Percentiles rank a stretch among this genome's conserved stretches.
Conservation (phyloP, 1,140 invertebrate genomes). For the Rhyzopertha dominica region DNA sequence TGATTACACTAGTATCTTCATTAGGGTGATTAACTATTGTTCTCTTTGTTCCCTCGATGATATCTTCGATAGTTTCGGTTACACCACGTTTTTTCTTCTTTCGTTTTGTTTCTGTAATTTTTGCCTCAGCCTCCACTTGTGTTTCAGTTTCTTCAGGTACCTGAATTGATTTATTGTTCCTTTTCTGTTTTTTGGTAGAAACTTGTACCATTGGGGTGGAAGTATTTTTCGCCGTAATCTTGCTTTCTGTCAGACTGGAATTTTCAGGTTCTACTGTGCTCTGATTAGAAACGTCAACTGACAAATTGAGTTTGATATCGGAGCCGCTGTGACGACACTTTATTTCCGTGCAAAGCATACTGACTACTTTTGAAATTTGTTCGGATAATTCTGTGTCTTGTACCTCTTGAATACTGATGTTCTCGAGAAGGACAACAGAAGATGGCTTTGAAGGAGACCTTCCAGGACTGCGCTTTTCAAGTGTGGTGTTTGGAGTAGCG, state of each 20-base stretch:
- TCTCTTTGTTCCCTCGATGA: too few relatives aligned
- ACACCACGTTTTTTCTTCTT: too few relatives aligned
- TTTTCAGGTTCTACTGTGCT: not conserved
- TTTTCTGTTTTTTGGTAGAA: too few relatives aligned
- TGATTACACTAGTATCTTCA: too few relatives aligned
- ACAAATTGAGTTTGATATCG: conserved; percentile 6
- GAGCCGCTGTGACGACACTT: not conserved
- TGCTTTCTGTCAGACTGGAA: not conserved
- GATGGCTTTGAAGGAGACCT: conserved; percentile 14
- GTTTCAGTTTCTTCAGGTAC: too few relatives aligned
- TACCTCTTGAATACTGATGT: conserved; percentile 16
- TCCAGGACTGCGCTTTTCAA: not conserved
- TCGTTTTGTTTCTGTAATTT: too few relatives aligned
- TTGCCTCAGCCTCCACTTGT: too few relatives aligned
- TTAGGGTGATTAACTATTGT: too few relatives aligned
- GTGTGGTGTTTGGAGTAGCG: not conserved
- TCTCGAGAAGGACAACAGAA: conserved; percentile 22
- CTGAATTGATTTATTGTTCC: too few relatives aligned
- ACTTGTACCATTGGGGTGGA: too few relatives aligned
- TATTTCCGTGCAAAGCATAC: conserved; percentile 4
- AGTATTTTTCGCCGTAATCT: not conserved
- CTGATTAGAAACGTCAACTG: not conserved
- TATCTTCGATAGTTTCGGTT: too few relatives aligned
- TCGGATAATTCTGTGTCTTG: conserved; percentile 14
- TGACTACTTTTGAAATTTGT: not conserved